These are phyloP conservation scores for Julus scanicus DNA, from an alignment of 2,888 invertebrate species.

Conservation along the genomic window DNA sequence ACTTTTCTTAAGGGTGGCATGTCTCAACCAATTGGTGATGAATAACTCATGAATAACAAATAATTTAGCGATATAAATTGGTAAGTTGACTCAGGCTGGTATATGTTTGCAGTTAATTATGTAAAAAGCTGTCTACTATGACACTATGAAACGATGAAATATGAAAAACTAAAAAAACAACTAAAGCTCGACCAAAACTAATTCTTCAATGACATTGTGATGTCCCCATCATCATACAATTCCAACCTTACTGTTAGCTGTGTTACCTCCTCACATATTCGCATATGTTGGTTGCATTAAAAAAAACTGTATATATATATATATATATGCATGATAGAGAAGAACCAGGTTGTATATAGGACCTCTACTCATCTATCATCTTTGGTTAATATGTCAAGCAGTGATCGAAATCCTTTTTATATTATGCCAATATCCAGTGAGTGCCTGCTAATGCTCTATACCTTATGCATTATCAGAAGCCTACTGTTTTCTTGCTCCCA, in stretches of 20 bases:
- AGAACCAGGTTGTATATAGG: background rate
- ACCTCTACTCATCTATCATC: slow-evolving; percentile 15
- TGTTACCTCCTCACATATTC: background rate
- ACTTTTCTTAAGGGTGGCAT: no score
- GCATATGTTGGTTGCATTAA: background rate
- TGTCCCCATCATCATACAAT: background rate
- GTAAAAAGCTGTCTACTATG: no score
- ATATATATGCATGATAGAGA: background rate
- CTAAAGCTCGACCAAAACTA: no score
- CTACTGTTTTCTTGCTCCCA: slow-evolving; percentile 2
- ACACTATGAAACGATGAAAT: no score
- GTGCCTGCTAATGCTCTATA: background rate
- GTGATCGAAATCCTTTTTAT: slow-evolving; percentile 33
- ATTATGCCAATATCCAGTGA: slow-evolving; percentile 33
- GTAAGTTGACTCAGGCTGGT: no score
- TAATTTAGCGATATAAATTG: no score
- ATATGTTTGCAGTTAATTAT: no score
- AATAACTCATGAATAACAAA: no score
- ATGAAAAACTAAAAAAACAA: no score
- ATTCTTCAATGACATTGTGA: background rate
- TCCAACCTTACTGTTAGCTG: no score
- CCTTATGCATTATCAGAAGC: slow-evolving; percentile 24
- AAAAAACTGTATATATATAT: background rate
- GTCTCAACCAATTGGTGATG: no score
- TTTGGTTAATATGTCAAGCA: slow-evolving; percentile 33